phyloP scores from a whole-genome alignment of 2,797 vertebrate genomes.

The Kryptolebias ocellatus region DNA sequence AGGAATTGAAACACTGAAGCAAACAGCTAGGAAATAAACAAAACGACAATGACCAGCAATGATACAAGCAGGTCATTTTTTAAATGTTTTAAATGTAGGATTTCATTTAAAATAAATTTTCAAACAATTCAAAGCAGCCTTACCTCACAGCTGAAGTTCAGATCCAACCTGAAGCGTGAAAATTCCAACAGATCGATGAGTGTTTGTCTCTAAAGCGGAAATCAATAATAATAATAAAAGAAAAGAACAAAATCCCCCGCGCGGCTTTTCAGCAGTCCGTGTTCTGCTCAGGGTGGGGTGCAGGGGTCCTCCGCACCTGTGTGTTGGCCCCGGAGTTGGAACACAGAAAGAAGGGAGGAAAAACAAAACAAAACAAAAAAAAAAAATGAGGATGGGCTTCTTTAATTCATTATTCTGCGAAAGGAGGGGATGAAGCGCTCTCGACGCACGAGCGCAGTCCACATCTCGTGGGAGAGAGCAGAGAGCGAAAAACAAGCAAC shows the following conservation, averaged over 20 bases:
- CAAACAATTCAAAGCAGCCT: constrained; percentile 5
- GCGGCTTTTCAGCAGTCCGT: constrained; percentile 47
- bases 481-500: constrained; percentile 7
- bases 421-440: constrained; percentile 22
- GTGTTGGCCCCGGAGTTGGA: constrained; percentile 54
- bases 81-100: too few relatives aligned
- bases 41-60: too few relatives aligned
- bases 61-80: background rate
- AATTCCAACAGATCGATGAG: constrained; percentile 65
- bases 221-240: constrained; percentile 23
- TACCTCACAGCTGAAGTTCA: constrained; percentile 73
- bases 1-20: too few relatives aligned
- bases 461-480: constrained; percentile 52
- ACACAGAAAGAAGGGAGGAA: background rate
- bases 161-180: constrained; percentile 64
- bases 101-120: too few relatives aligned
- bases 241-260: constrained; percentile 55
- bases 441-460: constrained; percentile 32
- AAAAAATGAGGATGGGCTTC: constrained; percentile 15
- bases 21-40: too few relatives aligned
- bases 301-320: constrained; percentile 65
- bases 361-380: constrained; percentile 1
- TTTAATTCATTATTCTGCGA: constrained; percentile 36
- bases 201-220: constrained; percentile 44
- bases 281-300: constrained; percentile 38